Percentiles rank a stretch among this genome's conserved stretches.
These are phyloP conservation scores for Sphinx pinastri DNA, from an alignment of 2,888 invertebrate genomes.

Conservation along the genomic window DNA sequence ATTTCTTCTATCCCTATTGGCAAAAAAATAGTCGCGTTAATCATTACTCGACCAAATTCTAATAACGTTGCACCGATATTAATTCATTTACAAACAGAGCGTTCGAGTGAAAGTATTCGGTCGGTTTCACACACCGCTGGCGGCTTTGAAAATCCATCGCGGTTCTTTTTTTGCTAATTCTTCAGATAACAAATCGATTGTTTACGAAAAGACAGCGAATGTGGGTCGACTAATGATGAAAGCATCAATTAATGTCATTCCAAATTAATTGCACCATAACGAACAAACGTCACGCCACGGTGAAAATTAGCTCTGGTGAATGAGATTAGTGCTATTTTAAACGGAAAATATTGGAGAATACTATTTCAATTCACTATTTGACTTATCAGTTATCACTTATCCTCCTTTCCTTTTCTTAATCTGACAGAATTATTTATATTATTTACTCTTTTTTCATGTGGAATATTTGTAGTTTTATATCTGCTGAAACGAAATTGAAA, in stretches of 20 bases:
- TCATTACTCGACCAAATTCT: slow-evolving; percentile 20
- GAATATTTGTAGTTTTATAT: too few species aligned
- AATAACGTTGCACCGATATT: slow-evolving; percentile 9
- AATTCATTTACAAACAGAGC: slow-evolving; percentile 3
- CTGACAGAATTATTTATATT: too few species aligned
- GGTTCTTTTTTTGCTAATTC: slow-evolving; percentile 5
- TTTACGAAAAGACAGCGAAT: slow-evolving; percentile 5
- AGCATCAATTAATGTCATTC: slow-evolving; percentile 12
- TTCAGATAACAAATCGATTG: slow-evolving; percentile 20
- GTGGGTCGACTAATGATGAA: slow-evolving; percentile 19
- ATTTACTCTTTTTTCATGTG: too few species aligned
- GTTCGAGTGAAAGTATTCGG: slow-evolving; percentile 24
- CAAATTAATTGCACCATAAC: neutral
- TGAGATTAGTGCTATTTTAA: neutral
- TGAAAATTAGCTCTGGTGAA: neutral
- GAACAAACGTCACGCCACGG: neutral
- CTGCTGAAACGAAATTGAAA: too few species aligned
- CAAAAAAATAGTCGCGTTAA: neutral
- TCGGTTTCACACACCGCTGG: slow-evolving; percentile 19
- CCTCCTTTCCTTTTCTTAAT: too few species aligned
- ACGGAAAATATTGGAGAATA: neutral
- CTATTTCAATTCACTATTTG: too few species aligned
- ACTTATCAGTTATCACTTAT: too few species aligned
- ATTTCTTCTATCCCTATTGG: too few species aligned
- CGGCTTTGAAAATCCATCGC: slow-evolving; percentile 9